Percentiles rank a stretch among this genome's conserved stretches.
phyloP scores from a whole-genome alignment of 2,113 vertebrate genomes.

The Lagopus leucura region DNA sequence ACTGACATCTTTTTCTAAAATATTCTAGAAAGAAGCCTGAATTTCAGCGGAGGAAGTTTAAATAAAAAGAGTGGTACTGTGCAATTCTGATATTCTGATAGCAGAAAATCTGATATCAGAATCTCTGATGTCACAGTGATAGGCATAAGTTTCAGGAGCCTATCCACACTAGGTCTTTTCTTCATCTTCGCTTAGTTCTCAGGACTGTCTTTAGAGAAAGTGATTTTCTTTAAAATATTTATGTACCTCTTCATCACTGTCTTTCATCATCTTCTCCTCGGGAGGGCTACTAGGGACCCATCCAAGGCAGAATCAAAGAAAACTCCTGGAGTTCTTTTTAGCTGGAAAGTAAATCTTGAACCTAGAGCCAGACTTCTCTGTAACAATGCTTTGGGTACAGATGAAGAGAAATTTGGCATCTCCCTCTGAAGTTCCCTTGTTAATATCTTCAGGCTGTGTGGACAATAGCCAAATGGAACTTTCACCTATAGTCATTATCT shows the following conservation, averaged over 20 bases:
- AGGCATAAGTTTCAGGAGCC: not conserved
- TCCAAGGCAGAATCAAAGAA: slow-evolving; percentile 65
- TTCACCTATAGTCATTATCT: slow-evolving; percentile 60
- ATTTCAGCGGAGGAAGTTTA: not conserved
- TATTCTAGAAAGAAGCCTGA: not conserved
- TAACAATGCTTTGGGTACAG: slow-evolving; percentile 38
- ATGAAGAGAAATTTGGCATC: slow-evolving; percentile 56
- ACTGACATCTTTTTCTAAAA: not conserved
- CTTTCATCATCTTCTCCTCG: slow-evolving; percentile 56
- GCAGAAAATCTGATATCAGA: too few relatives aligned
- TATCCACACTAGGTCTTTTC: not conserved
- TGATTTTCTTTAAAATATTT: slow-evolving; percentile 40
- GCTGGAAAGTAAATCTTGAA: slow-evolving; percentile 67
- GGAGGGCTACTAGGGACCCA: slow-evolving; percentile 49
- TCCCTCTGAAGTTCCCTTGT: not conserved
- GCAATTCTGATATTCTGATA: not conserved
- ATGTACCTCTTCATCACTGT: slow-evolving; percentile 41
- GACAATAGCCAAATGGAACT: slow-evolving; percentile 59
- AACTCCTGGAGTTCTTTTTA: slow-evolving; percentile 67
- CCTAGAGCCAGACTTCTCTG: slow-evolving; percentile 43
- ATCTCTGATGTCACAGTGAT: not conserved
- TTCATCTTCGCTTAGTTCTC: slow-evolving; percentile 22
- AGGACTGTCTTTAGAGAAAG: not conserved
- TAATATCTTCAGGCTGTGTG: slow-evolving; percentile 71
- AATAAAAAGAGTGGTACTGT: not conserved